Evolutionary conservation across 2,888 invertebrate genomes (phyloP).

Genomic region (Blastobasis lacticolella): DNA sequence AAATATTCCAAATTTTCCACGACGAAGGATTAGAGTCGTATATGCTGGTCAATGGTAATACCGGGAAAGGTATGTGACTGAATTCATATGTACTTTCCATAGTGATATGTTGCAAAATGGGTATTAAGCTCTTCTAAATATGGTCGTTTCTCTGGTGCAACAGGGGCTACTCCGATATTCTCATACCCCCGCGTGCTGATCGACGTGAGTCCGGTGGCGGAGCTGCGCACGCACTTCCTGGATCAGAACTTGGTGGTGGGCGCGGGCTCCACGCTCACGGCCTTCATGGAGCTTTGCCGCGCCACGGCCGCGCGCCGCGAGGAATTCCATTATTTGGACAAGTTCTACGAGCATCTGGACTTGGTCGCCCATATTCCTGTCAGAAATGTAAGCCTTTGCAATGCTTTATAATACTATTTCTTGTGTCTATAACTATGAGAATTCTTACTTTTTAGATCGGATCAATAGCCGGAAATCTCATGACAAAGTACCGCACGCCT

Average conservation of each 20-base stretch:
- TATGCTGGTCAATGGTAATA: slow-evolving; percentile 81
- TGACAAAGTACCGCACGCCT: slow-evolving; percentile 75
- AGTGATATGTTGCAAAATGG: too few relatives aligned
- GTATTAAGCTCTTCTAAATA: too few relatives aligned
- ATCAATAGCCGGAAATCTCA: slow-evolving; percentile 78
- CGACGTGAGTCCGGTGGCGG: slow-evolving; percentile 75
- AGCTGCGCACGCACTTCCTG: slow-evolving; percentile 61
- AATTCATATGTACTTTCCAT: too few relatives aligned
- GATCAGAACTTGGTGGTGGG: slow-evolving; percentile 72
- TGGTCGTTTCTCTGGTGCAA: neutral
- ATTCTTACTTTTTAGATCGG: slow-evolving; percentile 32
- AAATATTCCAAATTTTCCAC: slow-evolving; percentile 68
- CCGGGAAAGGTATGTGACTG: slow-evolving; percentile 74
- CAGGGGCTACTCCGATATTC: slow-evolving; percentile 60
- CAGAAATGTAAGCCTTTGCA: slow-evolving; percentile 75
- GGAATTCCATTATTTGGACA: slow-evolving; percentile 69
- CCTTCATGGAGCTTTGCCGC: slow-evolving; percentile 56
- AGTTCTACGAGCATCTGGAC: slow-evolving; percentile 74
- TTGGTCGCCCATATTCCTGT: slow-evolving; percentile 78
- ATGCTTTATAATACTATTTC: slow-evolving; percentile 34
- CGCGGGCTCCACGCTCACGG: slow-evolving; percentile 63
- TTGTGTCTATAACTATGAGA: slow-evolving; percentile 23
- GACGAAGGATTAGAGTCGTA: slow-evolving; percentile 58
- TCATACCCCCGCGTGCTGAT: slow-evolving; percentile 71
- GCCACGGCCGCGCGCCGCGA: slow-evolving; percentile 21